Percentiles rank a stretch among this genome's conserved stretches.
phyloP scores from a whole-genome alignment of 2,888 invertebrate genomes.

The Yponomeuta cagnagella region DNA sequence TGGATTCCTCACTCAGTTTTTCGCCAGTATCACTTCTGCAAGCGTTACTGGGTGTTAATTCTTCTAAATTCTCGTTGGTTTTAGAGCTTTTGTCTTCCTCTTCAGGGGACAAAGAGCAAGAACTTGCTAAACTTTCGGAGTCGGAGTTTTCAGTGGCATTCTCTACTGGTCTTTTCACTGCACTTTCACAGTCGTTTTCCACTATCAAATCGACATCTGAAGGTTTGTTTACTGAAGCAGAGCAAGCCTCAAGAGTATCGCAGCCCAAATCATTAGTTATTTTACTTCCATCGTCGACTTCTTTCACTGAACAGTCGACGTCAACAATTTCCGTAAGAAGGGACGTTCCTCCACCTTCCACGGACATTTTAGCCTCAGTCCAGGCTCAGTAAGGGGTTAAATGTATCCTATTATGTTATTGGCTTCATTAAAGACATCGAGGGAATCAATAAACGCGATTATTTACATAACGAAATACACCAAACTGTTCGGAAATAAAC shows the following conservation, averaged over 20 bases:
- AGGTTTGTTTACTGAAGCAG: slow-evolving; percentile 28
- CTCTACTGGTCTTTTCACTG: slow-evolving; percentile 20
- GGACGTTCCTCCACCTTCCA: not conserved
- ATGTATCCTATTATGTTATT: not conserved
- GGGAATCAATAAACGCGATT: not conserved
- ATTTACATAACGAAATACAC: not conserved
- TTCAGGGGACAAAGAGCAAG: slow-evolving; percentile 33
- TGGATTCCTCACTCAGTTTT: not conserved
- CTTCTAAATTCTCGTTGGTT: not conserved
- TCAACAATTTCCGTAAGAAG: not conserved
- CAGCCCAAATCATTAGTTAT: slow-evolving; percentile 48
- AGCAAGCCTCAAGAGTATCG: slow-evolving; percentile 38
- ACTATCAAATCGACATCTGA: slow-evolving; percentile 38
- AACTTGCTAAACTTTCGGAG: slow-evolving; percentile 29
- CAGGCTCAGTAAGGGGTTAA: not conserved
- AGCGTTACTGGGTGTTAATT: not conserved
- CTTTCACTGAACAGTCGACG: not conserved
- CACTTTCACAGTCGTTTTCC: slow-evolving; percentile 20
- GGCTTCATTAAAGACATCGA: not conserved
- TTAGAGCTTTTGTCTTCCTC: slow-evolving; percentile 24
- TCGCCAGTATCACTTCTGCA: too few relatives aligned
- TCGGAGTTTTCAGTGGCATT: slow-evolving; percentile 26
- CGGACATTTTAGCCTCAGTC: not conserved
- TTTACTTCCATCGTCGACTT: slow-evolving; percentile 23
- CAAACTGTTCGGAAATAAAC: not conserved